phyloP scores from a whole-genome alignment of 2,888 invertebrate genomes.

The Stegana nigrithorax region DNA sequence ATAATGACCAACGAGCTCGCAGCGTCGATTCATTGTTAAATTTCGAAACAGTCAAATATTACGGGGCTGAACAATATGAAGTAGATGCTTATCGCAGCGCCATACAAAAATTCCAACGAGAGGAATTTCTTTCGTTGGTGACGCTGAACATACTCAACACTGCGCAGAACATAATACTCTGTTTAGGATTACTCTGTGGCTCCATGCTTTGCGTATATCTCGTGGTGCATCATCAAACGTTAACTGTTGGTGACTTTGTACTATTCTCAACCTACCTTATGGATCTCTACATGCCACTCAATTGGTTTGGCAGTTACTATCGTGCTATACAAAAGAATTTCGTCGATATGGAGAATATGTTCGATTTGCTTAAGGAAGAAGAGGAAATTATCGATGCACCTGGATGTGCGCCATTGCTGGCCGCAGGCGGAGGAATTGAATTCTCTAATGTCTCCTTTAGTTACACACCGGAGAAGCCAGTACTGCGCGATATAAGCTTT shows the following conservation, averaged over 20 bases:
- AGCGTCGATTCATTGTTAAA: conserved; percentile 97
- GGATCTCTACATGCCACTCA: conserved; percentile 94
- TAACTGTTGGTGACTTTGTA: conserved; percentile 96
- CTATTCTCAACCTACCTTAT: conserved; percentile 95
- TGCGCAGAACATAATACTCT: conserved; percentile 90
- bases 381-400: conserved; percentile 88
- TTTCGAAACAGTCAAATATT: conserved; percentile 99
- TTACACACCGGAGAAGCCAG: conserved; percentile 82
- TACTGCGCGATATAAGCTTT: conserved; percentile 84
- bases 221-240: conserved; percentile 76
- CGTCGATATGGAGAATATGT: conserved; percentile 99
- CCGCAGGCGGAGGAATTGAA: conserved; percentile 79
- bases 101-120: conserved; percentile 86
- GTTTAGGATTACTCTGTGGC: conserved; percentile 85
- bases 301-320: conserved; percentile 98
- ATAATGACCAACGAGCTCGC: conserved; percentile 90
- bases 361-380: conserved; percentile 89
- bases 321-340: conserved; percentile 97
- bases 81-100: conserved; percentile 85
- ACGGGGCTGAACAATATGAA: conserved; percentile 94
- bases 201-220: conserved; percentile 90
- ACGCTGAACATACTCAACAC: conserved; percentile 92
- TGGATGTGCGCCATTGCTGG: conserved; percentile 77
- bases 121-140: conserved; percentile 89
- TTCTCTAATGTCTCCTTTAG: conserved; percentile 92